Conservation (phyloP, 2,888 invertebrate species). For the Aradus depressus region DNA sequence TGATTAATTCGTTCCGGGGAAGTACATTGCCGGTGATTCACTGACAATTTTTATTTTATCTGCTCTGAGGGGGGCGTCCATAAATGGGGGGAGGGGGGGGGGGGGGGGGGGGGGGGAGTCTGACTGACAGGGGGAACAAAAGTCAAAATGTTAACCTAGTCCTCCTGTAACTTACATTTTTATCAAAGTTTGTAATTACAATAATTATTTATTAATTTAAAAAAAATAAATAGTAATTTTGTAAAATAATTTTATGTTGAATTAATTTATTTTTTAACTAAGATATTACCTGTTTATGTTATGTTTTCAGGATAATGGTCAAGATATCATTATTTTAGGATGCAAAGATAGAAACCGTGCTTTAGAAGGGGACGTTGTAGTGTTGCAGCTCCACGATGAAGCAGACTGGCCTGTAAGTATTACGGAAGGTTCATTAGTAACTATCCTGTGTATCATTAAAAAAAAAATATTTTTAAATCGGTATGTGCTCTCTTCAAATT, state of each 20-base stretch:
- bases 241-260: not conserved
- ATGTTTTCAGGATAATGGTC: slow-evolving; percentile 40
- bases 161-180: not conserved
- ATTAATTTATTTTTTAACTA: not conserved
- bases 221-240: not conserved
- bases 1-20: no score
- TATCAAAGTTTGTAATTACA: not conserved
- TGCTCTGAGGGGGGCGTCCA: no score
- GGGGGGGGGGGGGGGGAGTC: no score
- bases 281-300: not conserved
- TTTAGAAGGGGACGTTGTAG: slow-evolving; percentile 73
- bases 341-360: slow-evolving; percentile 65
- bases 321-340: slow-evolving; percentile 62
- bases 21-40: no score
- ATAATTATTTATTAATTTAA: not conserved
- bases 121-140: no score
- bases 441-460: no score
- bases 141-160: not conserved
- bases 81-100: no score
- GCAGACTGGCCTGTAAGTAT: slow-evolving; percentile 27
- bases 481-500: not conserved
- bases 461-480: no score
- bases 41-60: no score
- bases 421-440: not conserved
- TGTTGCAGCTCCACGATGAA: slow-evolving; percentile 27